Evolutionary conservation across 2,888 invertebrate genomes (phyloP), one percentile per base, ranked within the genome.

Genomic region (Athetis lepigone): DNA sequence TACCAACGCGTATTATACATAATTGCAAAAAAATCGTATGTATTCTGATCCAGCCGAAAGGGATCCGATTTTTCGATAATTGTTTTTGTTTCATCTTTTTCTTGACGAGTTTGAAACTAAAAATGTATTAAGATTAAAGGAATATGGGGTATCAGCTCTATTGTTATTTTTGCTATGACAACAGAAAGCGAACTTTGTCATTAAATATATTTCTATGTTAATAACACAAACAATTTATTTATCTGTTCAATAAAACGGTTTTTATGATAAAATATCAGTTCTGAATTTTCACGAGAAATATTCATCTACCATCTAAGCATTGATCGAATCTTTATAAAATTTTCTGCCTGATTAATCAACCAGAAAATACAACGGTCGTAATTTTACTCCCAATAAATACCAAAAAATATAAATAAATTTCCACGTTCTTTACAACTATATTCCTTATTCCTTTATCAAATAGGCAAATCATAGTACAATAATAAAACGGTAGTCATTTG

Each of bases 401-500:
- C 13, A 33, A 5, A 43, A 19, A n/a, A 25, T 23, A 33, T 21
- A 9, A 13, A 1, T 4, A 11, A 13, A 7, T 13, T 9, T n/a
- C 5, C 4, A n/a, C 7, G 19, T 27, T 23, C 5, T 23, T 18
- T 21, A 39, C 0, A 36, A 40, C 19, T 18, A 43, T n/a, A n/a
- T n/a, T n/a, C n/a, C n/a, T n/a, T n/a, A 9, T 23, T n/a, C 21
- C 9, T 39, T 6, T 11, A 50, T 60, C 49, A 40, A 52, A 56
- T n/a, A 59, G 57, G 39, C 47, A 58, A 67, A 58, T 59, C 43
- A 52, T 33, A 27, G 21, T 23, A 65, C 51, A 55, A 69, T 66
- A 61, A 58, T 65, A 51, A 27, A 68, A 66, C 33, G 37, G 11
- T 21, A 33, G 23, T 46, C 40, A 72, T 79, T 79, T 72, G 47